Evolutionary conservation across 2,113 vertebrate species (phyloP), one percentile per base, ranked within the genome.

Genomic region (Polypterus senegalus): DNA sequence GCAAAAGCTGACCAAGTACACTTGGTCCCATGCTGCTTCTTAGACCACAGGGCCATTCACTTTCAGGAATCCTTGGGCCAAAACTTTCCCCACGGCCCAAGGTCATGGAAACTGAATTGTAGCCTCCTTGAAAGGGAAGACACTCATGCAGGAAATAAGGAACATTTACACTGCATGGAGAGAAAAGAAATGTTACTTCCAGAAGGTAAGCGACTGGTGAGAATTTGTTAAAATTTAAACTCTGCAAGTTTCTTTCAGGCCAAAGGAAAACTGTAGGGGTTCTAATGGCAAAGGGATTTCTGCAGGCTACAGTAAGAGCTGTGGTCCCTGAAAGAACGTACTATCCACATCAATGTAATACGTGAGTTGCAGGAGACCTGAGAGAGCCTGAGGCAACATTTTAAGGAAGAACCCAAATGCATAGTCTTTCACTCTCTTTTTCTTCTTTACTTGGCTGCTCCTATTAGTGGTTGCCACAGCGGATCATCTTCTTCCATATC

Each of bases 51-150:
- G 51, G 51, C 52, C 27, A 54, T 56, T 46, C 43, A 6, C 8
- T 56, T 63, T 55, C 52, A 48, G 8, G 53, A 55, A 4, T 57
- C 45, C n/a, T 48, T 43, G 27, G 27, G 27, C 27, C 27, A 27
- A 27, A 27, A 27, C 27, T 27, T 27, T 27, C 27, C 27, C 27
- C 61, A 3, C 4, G 55, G 47, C 3, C n/a, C 46, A 5, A 48
- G 62, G 3, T 57, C 62, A 9, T 63, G 55, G 55, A 49, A 58
- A 49, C 44, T 63, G 54, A 58, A 63, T 10, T 5, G 47, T 2
- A 4, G 5, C n/a, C 54, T 63, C 46, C 8, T 63, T 43, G 6
- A 44, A 58, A 48, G 46, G n/a, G 47, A 49, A 9, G 54, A 43
- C 1, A 27, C 1, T 63, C 4, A 3, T 63, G 9, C 47, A 6